These are phyloP conservation scores for Malacoraja senta DNA, from an alignment of 2,797 vertebrate species.

Conservation along the genomic window DNA sequence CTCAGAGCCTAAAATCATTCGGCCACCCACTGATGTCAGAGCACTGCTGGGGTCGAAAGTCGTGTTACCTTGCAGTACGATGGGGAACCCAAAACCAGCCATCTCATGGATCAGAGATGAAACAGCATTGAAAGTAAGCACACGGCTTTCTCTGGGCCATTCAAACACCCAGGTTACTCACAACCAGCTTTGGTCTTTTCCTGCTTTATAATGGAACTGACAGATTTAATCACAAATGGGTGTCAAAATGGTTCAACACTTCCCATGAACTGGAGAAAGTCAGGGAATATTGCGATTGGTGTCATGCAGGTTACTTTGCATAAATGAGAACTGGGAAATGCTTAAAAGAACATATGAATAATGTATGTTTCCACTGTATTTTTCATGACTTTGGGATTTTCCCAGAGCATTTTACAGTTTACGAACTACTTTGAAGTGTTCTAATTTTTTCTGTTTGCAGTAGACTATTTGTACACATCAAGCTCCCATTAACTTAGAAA, in stretches of 20 bases:
- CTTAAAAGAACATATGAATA: background rate
- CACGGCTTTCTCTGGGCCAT: constrained; percentile 5
- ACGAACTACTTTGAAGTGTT: background rate
- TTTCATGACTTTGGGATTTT: background rate
- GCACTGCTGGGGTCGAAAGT: constrained; percentile 84
- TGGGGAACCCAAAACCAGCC: constrained; percentile 92
- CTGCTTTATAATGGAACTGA: no score
- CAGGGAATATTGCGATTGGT: background rate
- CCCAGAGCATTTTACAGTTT: background rate
- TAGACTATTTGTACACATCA: background rate
- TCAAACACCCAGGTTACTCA: background rate
- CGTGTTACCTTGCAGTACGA: constrained; percentile 80
- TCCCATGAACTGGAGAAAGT: background rate
- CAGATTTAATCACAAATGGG: background rate
- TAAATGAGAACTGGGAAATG: background rate
- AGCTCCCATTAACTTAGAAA: background rate
- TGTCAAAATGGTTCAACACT: background rate
- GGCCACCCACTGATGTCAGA: constrained; percentile 80
- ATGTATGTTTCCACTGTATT: background rate
- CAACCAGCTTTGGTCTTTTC: background rate
- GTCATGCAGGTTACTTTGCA: background rate
- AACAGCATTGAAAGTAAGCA: constrained; percentile 73
- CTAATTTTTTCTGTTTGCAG: no score
- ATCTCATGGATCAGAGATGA: constrained; percentile 93
- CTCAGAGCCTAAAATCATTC: constrained; percentile 89